Evolutionary conservation across 2,888 invertebrate species (phyloP).

Genomic region (Pogonocherus hispidulus): DNA sequence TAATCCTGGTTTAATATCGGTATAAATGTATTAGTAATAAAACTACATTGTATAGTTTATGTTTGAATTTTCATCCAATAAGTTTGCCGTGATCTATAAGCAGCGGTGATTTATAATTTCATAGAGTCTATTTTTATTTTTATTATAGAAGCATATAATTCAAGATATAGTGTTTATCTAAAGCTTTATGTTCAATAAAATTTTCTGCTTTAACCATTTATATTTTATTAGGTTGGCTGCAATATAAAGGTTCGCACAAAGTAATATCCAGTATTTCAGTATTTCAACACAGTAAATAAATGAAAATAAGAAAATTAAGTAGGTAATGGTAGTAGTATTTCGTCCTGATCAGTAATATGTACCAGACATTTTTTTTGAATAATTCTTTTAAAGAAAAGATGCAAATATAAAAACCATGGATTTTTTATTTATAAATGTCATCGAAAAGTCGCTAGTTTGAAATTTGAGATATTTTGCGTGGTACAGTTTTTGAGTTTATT

Average conservation of each 20-base stretch:
- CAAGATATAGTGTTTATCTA: conserved; percentile 17
- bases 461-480: no score
- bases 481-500: no score
- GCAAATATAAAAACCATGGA: no score
- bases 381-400: no score
- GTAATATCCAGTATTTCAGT: no score
- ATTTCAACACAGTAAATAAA: no score
- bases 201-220: conserved; percentile 14
- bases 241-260: conserved; percentile 11
- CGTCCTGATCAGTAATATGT: no score
- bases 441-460: no score
- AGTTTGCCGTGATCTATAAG: neutral
- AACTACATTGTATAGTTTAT: neutral
- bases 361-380: no score
- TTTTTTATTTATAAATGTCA: no score
- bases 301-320: no score
- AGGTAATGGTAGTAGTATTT: no score
- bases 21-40: neutral
- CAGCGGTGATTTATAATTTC: neutral
- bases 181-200: conserved; percentile 24
- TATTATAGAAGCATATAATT: conserved; percentile 13
- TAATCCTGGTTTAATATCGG: neutral
- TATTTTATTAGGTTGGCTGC: neutral
- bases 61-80: neutral
- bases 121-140: neutral